Evolutionary conservation across 1,140 invertebrate genomes (phyloP).

Genomic region (Hylyphantes graminicola): DNA sequence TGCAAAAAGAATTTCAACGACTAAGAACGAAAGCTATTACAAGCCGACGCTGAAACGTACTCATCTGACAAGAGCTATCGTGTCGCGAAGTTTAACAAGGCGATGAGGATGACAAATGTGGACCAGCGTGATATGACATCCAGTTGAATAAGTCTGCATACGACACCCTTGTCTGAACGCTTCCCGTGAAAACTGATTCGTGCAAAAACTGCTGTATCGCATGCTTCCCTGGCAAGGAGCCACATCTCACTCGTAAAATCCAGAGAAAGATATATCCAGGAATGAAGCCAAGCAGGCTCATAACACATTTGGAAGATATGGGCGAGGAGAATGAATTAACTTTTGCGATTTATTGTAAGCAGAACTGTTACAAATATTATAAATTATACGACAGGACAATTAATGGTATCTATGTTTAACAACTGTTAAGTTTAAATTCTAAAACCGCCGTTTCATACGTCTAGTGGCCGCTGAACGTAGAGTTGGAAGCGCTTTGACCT

Average conservation of each 20-base stretch:
- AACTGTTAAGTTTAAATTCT: too few relatives aligned
- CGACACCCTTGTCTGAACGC: conserved; percentile 39
- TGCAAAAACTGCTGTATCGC: conserved; percentile 8
- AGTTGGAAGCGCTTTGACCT: too few relatives aligned
- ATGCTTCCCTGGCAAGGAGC: conserved; percentile 13
- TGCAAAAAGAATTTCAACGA: neutral
- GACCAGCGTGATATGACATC: conserved; percentile 27
- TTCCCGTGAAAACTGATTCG: conserved; percentile 30
- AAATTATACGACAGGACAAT: too few relatives aligned
- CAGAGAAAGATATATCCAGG: too few relatives aligned
- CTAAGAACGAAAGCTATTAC: conserved; percentile 5
- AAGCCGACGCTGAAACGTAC: conserved; percentile 2
- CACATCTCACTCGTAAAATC: neutral
- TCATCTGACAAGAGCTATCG: conserved; percentile 13
- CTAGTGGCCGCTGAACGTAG: too few relatives aligned
- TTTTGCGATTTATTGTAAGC: too few relatives aligned
- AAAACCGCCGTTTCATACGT: too few relatives aligned
- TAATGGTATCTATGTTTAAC: too few relatives aligned
- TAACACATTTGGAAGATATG: too few relatives aligned
- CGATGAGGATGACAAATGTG: conserved; percentile 39
- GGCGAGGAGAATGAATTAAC: too few relatives aligned
- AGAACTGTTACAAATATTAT: too few relatives aligned
- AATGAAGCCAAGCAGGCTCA: too few relatives aligned
- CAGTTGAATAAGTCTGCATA: conserved; percentile 21
- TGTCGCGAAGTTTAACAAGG: conserved; percentile 33